Evolutionary conservation across 2,797 vertebrate genomes (phyloP).

Genomic region (Semotilus atromaculatus): DNA sequence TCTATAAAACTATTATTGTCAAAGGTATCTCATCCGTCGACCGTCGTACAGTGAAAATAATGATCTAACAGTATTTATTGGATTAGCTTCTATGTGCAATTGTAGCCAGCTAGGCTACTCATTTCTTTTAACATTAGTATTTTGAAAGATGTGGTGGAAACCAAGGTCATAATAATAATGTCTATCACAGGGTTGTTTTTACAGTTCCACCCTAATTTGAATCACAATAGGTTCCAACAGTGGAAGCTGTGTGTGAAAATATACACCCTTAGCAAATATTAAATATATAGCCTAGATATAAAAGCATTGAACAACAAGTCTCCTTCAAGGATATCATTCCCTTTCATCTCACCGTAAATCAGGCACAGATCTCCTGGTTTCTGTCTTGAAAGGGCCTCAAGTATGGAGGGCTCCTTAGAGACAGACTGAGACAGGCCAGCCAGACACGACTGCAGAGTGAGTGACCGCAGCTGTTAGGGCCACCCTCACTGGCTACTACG

Average conservation of each 20-base stretch:
- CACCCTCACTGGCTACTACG: slow-evolving; percentile 61
- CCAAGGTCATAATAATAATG: slow-evolving; percentile 38
- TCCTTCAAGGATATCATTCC: slow-evolving; percentile 1
- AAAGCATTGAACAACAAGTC: background rate
- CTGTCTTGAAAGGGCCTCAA: slow-evolving; percentile 26
- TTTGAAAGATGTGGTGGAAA: slow-evolving; percentile 33
- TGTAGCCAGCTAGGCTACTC: slow-evolving; percentile 16
- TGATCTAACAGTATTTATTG: slow-evolving; percentile 28
- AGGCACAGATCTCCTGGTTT: slow-evolving; percentile 6
- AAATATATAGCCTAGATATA: background rate
- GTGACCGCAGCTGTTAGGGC: slow-evolving; percentile 71
- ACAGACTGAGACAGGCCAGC: slow-evolving; percentile 15
- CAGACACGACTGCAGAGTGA: slow-evolving; percentile 32
- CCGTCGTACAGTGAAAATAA: background rate
- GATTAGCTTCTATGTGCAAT: background rate
- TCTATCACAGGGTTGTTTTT: slow-evolving; percentile 13
- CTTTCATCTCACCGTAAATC: slow-evolving; percentile 34
- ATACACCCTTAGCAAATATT: background rate
- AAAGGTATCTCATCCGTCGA: background rate
- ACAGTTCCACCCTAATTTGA: slow-evolving; percentile 30
- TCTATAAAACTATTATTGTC: background rate
- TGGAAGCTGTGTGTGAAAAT: background rate
- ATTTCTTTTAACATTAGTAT: slow-evolving; percentile 1
- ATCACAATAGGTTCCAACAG: slow-evolving; percentile 24
- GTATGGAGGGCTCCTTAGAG: slow-evolving; percentile 14